Conservation (phyloP, 2,797 vertebrate genomes). For the Varecia variegata region DNA sequence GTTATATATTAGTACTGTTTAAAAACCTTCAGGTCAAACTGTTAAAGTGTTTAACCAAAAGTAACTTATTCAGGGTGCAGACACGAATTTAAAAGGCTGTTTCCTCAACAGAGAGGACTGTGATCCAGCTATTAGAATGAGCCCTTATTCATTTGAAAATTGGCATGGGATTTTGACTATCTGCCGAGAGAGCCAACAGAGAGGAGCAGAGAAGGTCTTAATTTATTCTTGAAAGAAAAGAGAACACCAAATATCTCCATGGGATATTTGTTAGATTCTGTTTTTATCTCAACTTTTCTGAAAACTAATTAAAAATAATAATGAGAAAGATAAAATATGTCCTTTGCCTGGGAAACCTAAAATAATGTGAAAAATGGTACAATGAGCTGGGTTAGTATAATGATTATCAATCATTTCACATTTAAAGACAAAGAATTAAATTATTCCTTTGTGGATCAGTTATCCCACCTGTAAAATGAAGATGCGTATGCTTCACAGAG, state of each 20-base stretch:
- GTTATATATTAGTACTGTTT: constrained; percentile 44
- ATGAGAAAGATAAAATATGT: constrained; percentile 70
- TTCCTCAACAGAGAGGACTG: constrained; percentile 61
- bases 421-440: constrained; percentile 49
- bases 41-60: constrained; percentile 59
- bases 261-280: constrained; percentile 72
- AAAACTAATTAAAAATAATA: constrained; percentile 78
- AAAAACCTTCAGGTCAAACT: constrained; percentile 54
- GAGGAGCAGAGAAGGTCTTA: constrained; percentile 61
- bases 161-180: constrained; percentile 57
- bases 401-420: constrained; percentile 46
- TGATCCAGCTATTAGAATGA: constrained; percentile 57
- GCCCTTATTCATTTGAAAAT: constrained; percentile 68
- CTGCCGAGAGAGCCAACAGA: constrained; percentile 54
- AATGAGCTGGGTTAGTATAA: constrained; percentile 31
- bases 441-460: background rate
- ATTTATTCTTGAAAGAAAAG: constrained; percentile 62
- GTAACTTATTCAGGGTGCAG: constrained; percentile 51
- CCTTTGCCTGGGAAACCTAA: constrained; percentile 55
- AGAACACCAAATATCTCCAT: constrained; percentile 68
- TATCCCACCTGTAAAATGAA: constrained; percentile 9
- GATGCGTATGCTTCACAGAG: background rate
- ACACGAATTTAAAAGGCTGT: constrained; percentile 62
- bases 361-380: constrained; percentile 56
- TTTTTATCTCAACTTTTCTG: constrained; percentile 67